Evolutionary conservation across 2,888 invertebrate species (phyloP), one percentile per base, ranked within the genome.

Genomic region (Plemyria rubiginata): DNA sequence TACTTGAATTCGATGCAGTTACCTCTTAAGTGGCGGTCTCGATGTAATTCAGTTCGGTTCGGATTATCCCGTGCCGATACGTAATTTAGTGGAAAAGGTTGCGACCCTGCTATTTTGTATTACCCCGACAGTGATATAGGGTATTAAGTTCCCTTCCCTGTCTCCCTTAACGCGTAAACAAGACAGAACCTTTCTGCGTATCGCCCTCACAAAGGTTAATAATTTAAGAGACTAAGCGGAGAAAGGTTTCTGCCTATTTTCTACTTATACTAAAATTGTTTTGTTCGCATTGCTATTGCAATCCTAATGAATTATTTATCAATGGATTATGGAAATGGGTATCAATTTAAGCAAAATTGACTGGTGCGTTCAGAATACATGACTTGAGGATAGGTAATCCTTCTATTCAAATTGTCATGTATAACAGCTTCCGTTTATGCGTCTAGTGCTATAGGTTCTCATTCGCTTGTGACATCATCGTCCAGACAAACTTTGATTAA

Each of bases 61-160:
- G 84, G 89, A 88, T 90, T 88, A 92, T 89, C 88, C 88, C 86
- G 80, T 86, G 86, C 88, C 89, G 86, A 92, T 92, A 91, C 86
- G 88, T 88, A 92, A 92, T 92, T 91, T 88, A 90, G 87, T 89
- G 90, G 90, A 90, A 91, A 92, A 92, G 91, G 91, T 90, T 89
- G 86, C 83, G 88, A 88, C 87, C 91, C 90, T 80, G 86, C 88
- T 87, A 91, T 90, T 91, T 92, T 89, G 90, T 88, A 88, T 89
- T 87, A 86, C 86, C 84, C 87, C 85, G 90, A 88, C 90, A 90
- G 89, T 92, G 91, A 92, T 91, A 92, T 89, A 91, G 92, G 90
- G 87, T 87, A 92, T 92, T 91, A 91, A 91, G 90, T 88, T 88
- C 88, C 90, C 86, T 86, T 83, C 86, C 84, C 86, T 82, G 82